Conservation (phyloP, 2,888 invertebrate genomes). For the Lasioglossum oenotherae region DNA sequence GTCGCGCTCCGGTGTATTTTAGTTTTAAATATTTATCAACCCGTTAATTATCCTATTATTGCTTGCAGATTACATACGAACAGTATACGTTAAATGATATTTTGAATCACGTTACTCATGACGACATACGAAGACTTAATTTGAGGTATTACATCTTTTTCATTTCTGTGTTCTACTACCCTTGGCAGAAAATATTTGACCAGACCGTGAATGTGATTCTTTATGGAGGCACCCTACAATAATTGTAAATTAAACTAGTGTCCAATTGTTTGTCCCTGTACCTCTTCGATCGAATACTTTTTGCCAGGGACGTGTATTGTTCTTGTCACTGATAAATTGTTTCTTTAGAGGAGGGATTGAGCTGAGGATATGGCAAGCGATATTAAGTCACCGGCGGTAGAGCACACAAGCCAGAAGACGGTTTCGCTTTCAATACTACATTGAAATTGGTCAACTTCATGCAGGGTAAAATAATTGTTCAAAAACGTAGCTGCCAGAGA, state of each 20-base stretch:
- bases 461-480: conserved; percentile 57
- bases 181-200: not conserved
- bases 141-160: conserved; percentile 88
- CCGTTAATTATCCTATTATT: conserved; percentile 19
- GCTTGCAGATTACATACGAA: conserved; percentile 87
- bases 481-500: conserved; percentile 22
- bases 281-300: not conserved
- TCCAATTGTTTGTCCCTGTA: no score
- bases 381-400: conserved; percentile 79
- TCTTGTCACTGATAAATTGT: conserved; percentile 26
- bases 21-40: not conserved
- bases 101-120: conserved; percentile 90
- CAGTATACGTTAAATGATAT: conserved; percentile 93
- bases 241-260: no score
- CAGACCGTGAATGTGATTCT: not conserved
- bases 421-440: conserved; percentile 19
- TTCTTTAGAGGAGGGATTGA: conserved; percentile 91
- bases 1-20: not conserved
- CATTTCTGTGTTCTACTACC: not conserved
- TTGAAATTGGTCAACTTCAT: conserved; percentile 37
- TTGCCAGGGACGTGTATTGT: conserved; percentile 15
- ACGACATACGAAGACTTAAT: conserved; percentile 92
- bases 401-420: conserved; percentile 22
- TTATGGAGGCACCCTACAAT: no score
- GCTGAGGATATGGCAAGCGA: conserved; percentile 93